phyloP scores from a whole-genome alignment of 2,797 vertebrate genomes.

The Mus caroli region DNA sequence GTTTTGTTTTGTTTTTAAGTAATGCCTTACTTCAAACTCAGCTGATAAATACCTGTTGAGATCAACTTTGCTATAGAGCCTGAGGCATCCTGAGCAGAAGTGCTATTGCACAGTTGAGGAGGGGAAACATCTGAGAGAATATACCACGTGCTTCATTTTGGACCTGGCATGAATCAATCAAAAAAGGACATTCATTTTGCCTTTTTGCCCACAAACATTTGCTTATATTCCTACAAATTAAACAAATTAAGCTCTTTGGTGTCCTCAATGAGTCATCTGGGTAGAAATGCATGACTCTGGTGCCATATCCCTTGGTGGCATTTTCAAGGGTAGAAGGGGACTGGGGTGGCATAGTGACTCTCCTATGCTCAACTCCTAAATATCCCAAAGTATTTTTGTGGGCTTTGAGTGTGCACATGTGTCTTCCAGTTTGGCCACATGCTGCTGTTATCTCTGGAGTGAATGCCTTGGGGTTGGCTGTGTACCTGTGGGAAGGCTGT shows the following conservation, averaged over 20 bases:
- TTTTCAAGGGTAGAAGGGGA: background rate
- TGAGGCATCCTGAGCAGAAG: background rate
- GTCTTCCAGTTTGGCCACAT: conserved; percentile 47
- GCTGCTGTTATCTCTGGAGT: background rate
- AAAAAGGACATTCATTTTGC: conserved; percentile 4
- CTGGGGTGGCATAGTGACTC: background rate
- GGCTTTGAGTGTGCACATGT: background rate
- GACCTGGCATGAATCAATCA: conserved; percentile 1
- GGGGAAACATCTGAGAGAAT: conserved; percentile 59
- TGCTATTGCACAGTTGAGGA: background rate
- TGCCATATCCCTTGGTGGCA: background rate
- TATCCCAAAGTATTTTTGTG: conserved; percentile 46
- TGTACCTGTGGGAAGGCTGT: conserved; percentile 49
- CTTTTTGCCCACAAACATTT: conserved; percentile 58
- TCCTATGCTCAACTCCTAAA: background rate
- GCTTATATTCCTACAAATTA: background rate
- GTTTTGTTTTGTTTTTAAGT: background rate
- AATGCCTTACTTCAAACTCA: background rate
- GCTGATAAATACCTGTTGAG: conserved; percentile 12
- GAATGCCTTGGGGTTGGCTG: conserved; percentile 58
- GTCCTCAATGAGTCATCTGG: background rate
- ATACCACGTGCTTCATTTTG: background rate
- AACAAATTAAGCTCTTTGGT: background rate
- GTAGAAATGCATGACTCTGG: background rate
- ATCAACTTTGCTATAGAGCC: conserved; percentile 7